Evolutionary conservation across 2,113 vertebrate species (phyloP).

Genomic region (Xiphophorus couchianus): DNA sequence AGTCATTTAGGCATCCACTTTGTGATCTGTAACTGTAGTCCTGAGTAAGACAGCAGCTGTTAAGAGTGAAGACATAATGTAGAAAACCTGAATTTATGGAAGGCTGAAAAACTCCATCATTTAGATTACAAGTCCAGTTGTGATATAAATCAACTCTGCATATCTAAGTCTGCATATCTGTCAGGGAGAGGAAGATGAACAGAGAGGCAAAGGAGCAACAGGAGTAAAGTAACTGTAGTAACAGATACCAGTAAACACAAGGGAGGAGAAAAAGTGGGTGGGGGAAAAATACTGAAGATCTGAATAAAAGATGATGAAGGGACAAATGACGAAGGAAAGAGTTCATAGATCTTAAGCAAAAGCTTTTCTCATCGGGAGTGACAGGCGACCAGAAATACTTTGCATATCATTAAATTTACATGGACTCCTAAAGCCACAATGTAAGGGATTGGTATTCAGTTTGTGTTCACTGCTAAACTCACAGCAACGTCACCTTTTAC

Average conservation of each 20-base stretch:
- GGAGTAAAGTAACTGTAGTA: constrained; percentile 28
- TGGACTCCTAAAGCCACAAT: constrained; percentile 28
- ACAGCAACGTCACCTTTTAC: constrained; percentile 5
- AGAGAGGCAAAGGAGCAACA: constrained; percentile 1
- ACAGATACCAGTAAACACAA: constrained; percentile 29
- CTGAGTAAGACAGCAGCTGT: constrained; percentile 24
- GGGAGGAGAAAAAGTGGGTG: neutral
- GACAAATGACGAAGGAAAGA: constrained; percentile 22
- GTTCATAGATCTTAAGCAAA: constrained; percentile 47
- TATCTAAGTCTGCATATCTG: constrained; percentile 12
- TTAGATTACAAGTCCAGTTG: constrained; percentile 38
- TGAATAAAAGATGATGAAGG: constrained; percentile 18
- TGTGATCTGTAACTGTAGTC: constrained; percentile 11
- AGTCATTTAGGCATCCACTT: neutral
- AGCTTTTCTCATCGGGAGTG: constrained; percentile 36
- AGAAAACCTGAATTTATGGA: neutral
- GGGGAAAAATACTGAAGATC: constrained; percentile 5
- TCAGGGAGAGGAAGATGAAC: constrained; percentile 11
- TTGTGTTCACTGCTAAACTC: constrained; percentile 13
- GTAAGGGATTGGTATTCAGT: constrained; percentile 34
- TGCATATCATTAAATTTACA: constrained; percentile 42
- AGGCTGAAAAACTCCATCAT: constrained; percentile 32
- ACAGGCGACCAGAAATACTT: constrained; percentile 29
- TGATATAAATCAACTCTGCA: constrained; percentile 40
- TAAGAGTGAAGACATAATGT: constrained; percentile 32